These are phyloP conservation scores for Forbesichthys agassizii DNA, from an alignment of 2,113 vertebrate species.

Conservation along the genomic window DNA sequence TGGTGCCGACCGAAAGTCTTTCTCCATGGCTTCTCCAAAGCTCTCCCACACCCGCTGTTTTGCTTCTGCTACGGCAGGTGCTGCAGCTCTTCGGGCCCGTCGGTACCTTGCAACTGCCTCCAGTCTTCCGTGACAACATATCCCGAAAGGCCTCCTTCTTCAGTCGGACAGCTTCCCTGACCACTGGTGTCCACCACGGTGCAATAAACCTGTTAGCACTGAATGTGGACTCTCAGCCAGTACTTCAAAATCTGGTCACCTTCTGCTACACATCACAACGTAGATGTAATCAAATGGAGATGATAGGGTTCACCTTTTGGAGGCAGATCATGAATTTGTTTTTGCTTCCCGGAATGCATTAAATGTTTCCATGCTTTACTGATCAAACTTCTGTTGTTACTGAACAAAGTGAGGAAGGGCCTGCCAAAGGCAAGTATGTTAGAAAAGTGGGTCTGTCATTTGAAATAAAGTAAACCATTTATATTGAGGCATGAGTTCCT, in stretches of 20 bases:
- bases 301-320: slow-evolving; percentile 8
- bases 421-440: slow-evolving; percentile 48
- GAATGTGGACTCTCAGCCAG: neutral
- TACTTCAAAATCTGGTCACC: neutral
- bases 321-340: slow-evolving; percentile 15
- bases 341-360: slow-evolving; percentile 37
- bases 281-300: slow-evolving; percentile 14
- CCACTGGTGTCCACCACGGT: no score
- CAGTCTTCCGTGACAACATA: no score
- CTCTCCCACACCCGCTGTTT: no score
- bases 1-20: no score
- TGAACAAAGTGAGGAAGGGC: slow-evolving; percentile 39
- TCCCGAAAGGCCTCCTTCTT: no score
- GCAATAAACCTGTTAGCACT: neutral
- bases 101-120: no score
- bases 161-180: no score
- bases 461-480: slow-evolving; percentile 66
- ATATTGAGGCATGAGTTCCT: slow-evolving; percentile 54
- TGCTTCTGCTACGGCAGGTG: no score
- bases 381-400: slow-evolving; percentile 33
- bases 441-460: slow-evolving; percentile 61
- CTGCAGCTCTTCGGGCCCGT: no score
- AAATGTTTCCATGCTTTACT: slow-evolving; percentile 39
- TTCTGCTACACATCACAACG: slow-evolving; percentile 1
- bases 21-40: no score